Evolutionary conservation across 2,888 invertebrate genomes (phyloP), one percentile per base, ranked within the genome.

Genomic region (Cyclophora punctaria): DNA sequence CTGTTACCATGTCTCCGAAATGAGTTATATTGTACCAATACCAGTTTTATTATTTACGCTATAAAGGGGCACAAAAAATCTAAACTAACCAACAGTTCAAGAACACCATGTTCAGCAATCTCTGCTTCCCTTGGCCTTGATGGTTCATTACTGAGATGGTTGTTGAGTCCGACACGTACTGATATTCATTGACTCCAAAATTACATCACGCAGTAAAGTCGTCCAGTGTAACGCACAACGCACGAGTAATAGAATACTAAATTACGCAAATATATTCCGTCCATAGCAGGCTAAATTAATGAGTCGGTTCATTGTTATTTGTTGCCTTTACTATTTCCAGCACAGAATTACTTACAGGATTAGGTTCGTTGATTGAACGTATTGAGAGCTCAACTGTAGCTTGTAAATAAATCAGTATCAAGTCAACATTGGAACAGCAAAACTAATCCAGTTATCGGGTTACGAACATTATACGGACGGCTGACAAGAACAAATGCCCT

Each of bases 201-300:
- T 74, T 73, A 73, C 73, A 73, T 72, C 74, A 75, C 62, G 61
- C 63, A 62, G 63, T 67, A 69, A 67, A 70, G 56, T 67, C 68
- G 72, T 71, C 61, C 53, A 59, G 58, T 60, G 65, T 61, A 63
- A 65, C 58, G 50, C 48, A 49, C 37, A 48, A 45, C 46, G 44
- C 48, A 47, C 52, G 59, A 54, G 7, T 33, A 44, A 44, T 44
- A 44, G 33, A 20, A 6, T 44, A 44, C 43, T 5, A 35, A 45
- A 20, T 34, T 42, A 35, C 46, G 48, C 50, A 37, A 37, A 37
- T 37, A 5, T 37, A 37, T 37, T 37, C 37, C 5, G 2, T 37
- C 5, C 4, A 37, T 37, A 37, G 4, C 20, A 20, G 20, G 20
- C 37, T 37, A 37, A 37, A 37, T 37, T 4, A 37, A 37, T 55